A percentile compares a stretch with the other conserved stretches of the same genome.
These are phyloP conservation scores for Amphipoea oculea DNA, from an alignment of 2,888 invertebrate species.

Conservation along the genomic window DNA sequence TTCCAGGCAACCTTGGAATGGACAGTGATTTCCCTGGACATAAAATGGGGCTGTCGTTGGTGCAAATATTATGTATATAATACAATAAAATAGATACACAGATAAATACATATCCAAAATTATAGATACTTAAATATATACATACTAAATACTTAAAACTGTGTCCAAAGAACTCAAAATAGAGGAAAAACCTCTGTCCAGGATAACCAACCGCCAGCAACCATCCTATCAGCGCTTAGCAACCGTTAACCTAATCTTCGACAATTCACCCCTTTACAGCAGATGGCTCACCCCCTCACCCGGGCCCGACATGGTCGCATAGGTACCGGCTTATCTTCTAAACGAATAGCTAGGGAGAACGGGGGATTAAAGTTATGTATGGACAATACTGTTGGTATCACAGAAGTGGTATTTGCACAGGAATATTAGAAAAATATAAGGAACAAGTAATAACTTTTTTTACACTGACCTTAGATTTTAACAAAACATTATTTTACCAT, in stretches of 20 bases:
- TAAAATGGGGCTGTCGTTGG: too few relatives aligned
- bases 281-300: conserved; percentile 27
- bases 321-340: conserved; percentile 31
- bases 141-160: too few relatives aligned
- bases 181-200: too few relatives aligned
- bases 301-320: conserved; percentile 9
- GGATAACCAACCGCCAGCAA: not conserved
- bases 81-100: too few relatives aligned
- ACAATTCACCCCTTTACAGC: conserved; percentile 35
- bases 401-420: conserved; percentile 2
- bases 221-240: conserved; percentile 31
- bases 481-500: not conserved
- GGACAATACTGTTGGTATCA: not conserved
- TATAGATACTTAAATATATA: too few relatives aligned
- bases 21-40: too few relatives aligned
- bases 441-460: too few relatives aligned
- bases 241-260: conserved; percentile 44
- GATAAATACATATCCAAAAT: too few relatives aligned
- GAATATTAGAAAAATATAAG: too few relatives aligned
- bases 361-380: conserved; percentile 4
- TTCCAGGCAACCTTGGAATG: too few relatives aligned
- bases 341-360: not conserved
- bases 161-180: not conserved
- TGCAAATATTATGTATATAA: too few relatives aligned
- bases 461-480: not conserved